Evolutionary conservation across 2,113 vertebrate species (phyloP).

Genomic region (Zapornia atra): DNA sequence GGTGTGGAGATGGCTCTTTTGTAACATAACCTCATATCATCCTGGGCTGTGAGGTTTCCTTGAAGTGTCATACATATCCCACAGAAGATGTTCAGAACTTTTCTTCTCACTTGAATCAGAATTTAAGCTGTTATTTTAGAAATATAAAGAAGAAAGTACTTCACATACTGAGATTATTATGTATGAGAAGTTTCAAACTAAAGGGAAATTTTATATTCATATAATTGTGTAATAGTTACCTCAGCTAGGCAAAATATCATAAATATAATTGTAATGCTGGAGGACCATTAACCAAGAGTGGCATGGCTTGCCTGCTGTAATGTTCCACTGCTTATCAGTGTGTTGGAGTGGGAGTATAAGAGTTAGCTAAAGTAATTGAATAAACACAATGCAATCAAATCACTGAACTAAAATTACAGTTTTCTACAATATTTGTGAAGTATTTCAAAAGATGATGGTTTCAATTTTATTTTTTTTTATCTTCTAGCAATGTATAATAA

Average conservation of each 20-base stretch:
- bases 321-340: not conserved
- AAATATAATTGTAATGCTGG: not conserved
- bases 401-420: not conserved
- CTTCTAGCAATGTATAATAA: not conserved
- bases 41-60: not conserved
- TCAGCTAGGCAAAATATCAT: not conserved
- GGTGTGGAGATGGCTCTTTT: not conserved
- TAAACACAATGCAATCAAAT: constrained; percentile 40
- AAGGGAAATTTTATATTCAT: not conserved
- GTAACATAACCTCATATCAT: not conserved
- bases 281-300: not conserved
- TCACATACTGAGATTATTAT: not conserved
- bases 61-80: rapidly evolving
- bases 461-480: not conserved
- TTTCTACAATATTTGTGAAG: not conserved
- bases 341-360: not conserved
- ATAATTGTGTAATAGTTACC: not conserved
- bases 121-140: not conserved
- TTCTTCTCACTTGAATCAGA: not conserved
- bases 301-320: not conserved
- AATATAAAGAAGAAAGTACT: not conserved
- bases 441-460: not conserved
- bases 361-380: constrained; percentile 40
- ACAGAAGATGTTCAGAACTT: not conserved
- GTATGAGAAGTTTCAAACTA: not conserved